A percentile compares a stretch with the other conserved stretches of the same genome.
Conservation (phyloP, 2,888 invertebrate genomes). For the Rhabditoides inermis region DNA sequence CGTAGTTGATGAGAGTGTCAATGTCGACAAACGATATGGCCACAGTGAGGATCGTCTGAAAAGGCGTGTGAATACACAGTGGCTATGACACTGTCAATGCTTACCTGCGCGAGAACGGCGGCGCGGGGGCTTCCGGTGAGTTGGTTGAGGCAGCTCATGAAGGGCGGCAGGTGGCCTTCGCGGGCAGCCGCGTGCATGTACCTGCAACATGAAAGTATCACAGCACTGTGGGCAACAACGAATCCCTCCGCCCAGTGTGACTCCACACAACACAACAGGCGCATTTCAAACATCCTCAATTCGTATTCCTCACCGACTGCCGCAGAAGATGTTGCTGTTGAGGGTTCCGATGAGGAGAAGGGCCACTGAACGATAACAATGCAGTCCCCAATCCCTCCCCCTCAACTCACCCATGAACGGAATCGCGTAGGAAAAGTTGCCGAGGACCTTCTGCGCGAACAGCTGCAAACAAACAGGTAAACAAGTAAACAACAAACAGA, state of each 20-base stretch:
- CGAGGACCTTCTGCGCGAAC: constrained; percentile 28
- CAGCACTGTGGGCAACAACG: too few species aligned
- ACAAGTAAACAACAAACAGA: background rate
- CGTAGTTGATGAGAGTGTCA: constrained; percentile 33
- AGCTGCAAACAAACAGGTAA: constrained; percentile 9
- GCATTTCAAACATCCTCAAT: too few species aligned
- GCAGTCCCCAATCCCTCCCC: too few species aligned
- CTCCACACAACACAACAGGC: too few species aligned
- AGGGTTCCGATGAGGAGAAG: constrained; percentile 35
- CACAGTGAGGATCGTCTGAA: constrained; percentile 18
- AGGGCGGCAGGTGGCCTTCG: constrained; percentile 30
- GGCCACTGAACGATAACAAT: too few species aligned
- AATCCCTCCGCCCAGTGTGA: too few species aligned
- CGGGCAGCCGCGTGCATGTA: constrained; percentile 36
- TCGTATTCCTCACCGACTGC: too few species aligned
- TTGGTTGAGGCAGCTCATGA: constrained; percentile 25
- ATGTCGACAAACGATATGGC: constrained; percentile 28
- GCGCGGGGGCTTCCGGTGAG: constrained; percentile 28
- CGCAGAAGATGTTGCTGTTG: constrained; percentile 39
- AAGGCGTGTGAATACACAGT: too few species aligned
- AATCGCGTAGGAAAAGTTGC: constrained; percentile 30
- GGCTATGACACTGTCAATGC: too few species aligned
- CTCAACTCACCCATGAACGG: constrained; percentile 42
- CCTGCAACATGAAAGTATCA: too few species aligned
- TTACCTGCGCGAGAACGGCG: constrained; percentile 29